Conservation (phyloP, 2,888 invertebrate genomes). For the Phlogophora meticulosa region DNA sequence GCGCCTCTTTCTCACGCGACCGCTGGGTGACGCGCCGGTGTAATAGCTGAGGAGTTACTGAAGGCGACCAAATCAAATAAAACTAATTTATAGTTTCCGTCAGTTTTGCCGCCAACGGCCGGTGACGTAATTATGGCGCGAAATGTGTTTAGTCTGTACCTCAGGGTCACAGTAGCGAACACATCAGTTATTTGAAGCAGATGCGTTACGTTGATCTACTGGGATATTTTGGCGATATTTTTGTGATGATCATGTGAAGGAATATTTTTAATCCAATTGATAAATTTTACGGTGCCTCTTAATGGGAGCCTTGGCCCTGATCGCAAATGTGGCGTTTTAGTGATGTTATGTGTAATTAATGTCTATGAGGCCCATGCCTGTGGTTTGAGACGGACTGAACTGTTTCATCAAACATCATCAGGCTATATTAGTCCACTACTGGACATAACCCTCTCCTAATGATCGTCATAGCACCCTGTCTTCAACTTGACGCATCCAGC, state of each 20-base stretch:
- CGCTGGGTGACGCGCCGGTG: constrained; percentile 1
- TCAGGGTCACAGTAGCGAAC: constrained; percentile 19
- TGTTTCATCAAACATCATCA: no score
- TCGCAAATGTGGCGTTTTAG: neutral
- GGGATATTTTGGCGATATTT: constrained; percentile 9
- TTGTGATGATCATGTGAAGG: constrained; percentile 5
- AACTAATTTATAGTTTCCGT: constrained; percentile 57
- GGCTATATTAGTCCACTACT: no score
- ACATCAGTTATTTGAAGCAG: constrained; percentile 17
- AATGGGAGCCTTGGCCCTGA: neutral
- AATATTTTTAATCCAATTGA: constrained; percentile 10
- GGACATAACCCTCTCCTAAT: no score
- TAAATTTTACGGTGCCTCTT: neutral
- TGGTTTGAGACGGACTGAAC: no score
- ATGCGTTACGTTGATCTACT: constrained; percentile 12
- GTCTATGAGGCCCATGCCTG: no score
- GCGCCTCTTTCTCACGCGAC: neutral
- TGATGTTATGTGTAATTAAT: no score
- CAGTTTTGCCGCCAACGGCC: constrained; percentile 30
- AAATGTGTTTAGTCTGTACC: constrained; percentile 40
- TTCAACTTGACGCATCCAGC: no score
- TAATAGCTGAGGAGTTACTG: constrained; percentile 26
- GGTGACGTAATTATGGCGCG: constrained; percentile 39
- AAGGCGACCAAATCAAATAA: constrained; percentile 42
- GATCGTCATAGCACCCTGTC: no score